These are phyloP conservation scores for Metopolophium dirhodum DNA, from an alignment of 1,140 invertebrate genomes.

Conservation along the genomic window DNA sequence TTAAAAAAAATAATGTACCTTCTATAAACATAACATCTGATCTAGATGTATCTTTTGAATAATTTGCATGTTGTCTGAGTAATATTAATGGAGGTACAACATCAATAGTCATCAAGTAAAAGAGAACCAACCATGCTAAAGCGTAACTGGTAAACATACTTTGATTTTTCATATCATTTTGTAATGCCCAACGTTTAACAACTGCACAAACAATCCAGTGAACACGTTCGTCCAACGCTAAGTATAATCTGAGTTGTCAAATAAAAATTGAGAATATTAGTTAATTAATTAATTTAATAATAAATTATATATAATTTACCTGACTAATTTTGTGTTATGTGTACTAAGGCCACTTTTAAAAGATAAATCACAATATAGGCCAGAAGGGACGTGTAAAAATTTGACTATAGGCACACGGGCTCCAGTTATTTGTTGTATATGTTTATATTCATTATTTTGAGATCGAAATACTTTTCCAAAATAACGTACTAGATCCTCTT, in stretches of 20 bases:
- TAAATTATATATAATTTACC: constrained; percentile 60
- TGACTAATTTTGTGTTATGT: constrained; percentile 67
- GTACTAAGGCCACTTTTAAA: constrained; percentile 67
- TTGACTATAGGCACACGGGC: constrained; percentile 69
- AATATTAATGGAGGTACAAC: constrained; percentile 39
- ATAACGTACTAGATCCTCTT: constrained; percentile 52
- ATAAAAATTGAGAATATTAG: constrained; percentile 62
- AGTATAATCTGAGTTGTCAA: constrained; percentile 60
- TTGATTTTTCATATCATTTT: constrained; percentile 61
- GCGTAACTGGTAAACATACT: constrained; percentile 64
- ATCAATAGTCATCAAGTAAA: constrained; percentile 62
- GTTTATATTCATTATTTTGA: constrained; percentile 60
- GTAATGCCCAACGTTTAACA: constrained; percentile 66
- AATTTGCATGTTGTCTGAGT: constrained; percentile 27
- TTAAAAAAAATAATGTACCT: constrained; percentile 1
- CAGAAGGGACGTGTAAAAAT: constrained; percentile 64
- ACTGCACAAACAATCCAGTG: constrained; percentile 62
- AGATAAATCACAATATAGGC: constrained; percentile 67
- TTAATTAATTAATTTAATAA: neutral
- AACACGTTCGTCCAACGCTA: constrained; percentile 61
- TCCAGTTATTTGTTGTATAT: constrained; percentile 62
- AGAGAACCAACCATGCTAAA: constrained; percentile 64
- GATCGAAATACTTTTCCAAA: constrained; percentile 54
- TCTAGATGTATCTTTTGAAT: neutral
- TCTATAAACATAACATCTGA: constrained; percentile 53